Evolutionary conservation across 2,888 invertebrate genomes (phyloP).

Genomic region (Sericinus montela): DNA sequence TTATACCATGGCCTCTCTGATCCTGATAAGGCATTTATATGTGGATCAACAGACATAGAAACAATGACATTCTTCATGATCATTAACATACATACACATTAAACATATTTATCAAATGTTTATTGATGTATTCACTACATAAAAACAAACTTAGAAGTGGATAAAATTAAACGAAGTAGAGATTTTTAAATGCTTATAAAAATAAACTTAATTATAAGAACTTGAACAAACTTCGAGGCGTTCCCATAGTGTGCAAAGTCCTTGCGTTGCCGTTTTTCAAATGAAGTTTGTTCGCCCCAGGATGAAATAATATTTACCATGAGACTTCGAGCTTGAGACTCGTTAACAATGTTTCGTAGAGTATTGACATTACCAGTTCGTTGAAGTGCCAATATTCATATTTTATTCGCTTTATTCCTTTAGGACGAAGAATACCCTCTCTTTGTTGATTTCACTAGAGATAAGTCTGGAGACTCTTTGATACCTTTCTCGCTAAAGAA

Average conservation of each 20-base stretch:
- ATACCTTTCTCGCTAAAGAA: too few species aligned
- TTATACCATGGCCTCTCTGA: too few species aligned
- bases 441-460: neutral
- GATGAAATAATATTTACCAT: slow-evolving; percentile 15
- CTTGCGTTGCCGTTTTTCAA: slow-evolving; percentile 8
- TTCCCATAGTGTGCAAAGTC: slow-evolving; percentile 5
- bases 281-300: slow-evolving; percentile 9
- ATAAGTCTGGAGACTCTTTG: too few species aligned
- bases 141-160: neutral
- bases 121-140: too few species aligned
- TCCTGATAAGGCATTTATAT: too few species aligned
- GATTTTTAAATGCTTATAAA: neutral
- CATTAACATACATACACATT: too few species aligned
- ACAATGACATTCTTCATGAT: too few species aligned
- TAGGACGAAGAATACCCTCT: too few species aligned
- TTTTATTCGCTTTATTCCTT: slow-evolving; percentile 5
- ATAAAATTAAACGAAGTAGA: neutral
- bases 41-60: too few species aligned
- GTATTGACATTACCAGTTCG: slow-evolving; percentile 3
- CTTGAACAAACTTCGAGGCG: slow-evolving; percentile 7
- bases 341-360: slow-evolving; percentile 10
- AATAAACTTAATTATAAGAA: slow-evolving; percentile 11
- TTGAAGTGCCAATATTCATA: slow-evolving; percentile 4
- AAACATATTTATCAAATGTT: too few species aligned
- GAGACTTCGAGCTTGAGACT: slow-evolving; percentile 1